Base-by-base conservation (phyloP, 2,797 vertebrate genomes). In the Tenualosa ilisha region DNA sequence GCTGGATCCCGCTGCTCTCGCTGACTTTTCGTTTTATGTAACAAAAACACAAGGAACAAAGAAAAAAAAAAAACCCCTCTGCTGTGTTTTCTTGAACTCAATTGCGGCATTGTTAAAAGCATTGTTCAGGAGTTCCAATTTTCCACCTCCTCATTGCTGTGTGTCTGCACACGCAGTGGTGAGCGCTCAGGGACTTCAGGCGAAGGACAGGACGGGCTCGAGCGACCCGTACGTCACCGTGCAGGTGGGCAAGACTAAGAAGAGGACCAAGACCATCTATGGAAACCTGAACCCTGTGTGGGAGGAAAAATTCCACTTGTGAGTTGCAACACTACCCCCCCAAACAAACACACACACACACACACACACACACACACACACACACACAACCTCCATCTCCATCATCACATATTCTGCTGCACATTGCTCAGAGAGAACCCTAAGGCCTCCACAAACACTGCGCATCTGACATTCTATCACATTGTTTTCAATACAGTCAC, bases 221-320 rank as follows among this genome's bases (percentile, higher is more conserved):
- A 99, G 98, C 0, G 98, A 99, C 90, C 98, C 98, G 0, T 99
- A 99, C 0, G 98, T 99, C 90, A 99, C 98, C 0, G 97, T 99
- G 88, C 98, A 99, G 93, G 98, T 99, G 15, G 98, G 98, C 59
- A 99, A 99, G 93, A 99, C 97, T 65, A 99, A 99, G 94, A 99
- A 97, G 92, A 97, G 98, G 84, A 99, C 98, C 49, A 99, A 99
- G 93, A 99, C 98, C 0, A 99, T 99, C 91, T 99, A 97, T 56
- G 97, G 98, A 15, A 99, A 99, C 93, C 94, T 99, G 86, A 99
- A 99, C 92, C 98, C 98, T 0, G 94, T 99, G 82, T 99, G 98
- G 98, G 98, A 99, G 86, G 98, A 99, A 86, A 98, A 97, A 56
- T 99, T 97, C 89, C 95, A 96, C 91, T 99, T 99, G 98, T 99